Evolutionary conservation across 2,888 invertebrate species (phyloP).

Genomic region (Rapana venosa): DNA sequence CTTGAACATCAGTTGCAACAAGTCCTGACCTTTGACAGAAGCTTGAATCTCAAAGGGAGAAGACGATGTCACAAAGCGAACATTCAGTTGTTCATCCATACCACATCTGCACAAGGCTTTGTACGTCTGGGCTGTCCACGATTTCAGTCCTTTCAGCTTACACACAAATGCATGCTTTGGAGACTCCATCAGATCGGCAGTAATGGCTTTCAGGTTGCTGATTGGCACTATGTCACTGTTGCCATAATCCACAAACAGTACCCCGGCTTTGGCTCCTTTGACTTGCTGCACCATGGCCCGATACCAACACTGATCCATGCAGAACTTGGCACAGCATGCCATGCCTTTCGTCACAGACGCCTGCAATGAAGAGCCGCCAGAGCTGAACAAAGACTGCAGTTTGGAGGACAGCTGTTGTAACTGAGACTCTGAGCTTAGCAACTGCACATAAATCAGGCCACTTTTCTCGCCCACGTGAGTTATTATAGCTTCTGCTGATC

Average conservation of each 20-base stretch:
- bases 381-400: constrained; percentile 45
- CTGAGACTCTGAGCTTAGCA: constrained; percentile 54
- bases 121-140: constrained; percentile 36
- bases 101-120: constrained; percentile 43
- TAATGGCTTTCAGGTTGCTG: constrained; percentile 48
- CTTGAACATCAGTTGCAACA: constrained; percentile 26
- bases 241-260: constrained; percentile 72
- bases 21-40: constrained; percentile 38
- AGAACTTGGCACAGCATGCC: constrained; percentile 63
- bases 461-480: constrained; percentile 57
- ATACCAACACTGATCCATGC: constrained; percentile 69
- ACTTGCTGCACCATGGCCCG: constrained; percentile 58
- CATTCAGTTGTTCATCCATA: constrained; percentile 46
- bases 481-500: constrained; percentile 46
- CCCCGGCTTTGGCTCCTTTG: constrained; percentile 47
- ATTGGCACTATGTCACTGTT: constrained; percentile 60
- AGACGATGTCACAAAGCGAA: constrained; percentile 32
- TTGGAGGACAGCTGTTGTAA: constrained; percentile 56
- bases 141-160: constrained; percentile 42
- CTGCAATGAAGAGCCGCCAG: background rate
- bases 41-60: constrained; percentile 32
- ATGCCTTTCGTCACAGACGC: constrained; percentile 48
- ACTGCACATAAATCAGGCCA: constrained; percentile 63
- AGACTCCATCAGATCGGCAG: constrained; percentile 46
- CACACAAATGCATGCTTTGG: constrained; percentile 51